Conservation (phyloP, 2,113 vertebrate genomes). For the Phrynocephalus versicolor region DNA sequence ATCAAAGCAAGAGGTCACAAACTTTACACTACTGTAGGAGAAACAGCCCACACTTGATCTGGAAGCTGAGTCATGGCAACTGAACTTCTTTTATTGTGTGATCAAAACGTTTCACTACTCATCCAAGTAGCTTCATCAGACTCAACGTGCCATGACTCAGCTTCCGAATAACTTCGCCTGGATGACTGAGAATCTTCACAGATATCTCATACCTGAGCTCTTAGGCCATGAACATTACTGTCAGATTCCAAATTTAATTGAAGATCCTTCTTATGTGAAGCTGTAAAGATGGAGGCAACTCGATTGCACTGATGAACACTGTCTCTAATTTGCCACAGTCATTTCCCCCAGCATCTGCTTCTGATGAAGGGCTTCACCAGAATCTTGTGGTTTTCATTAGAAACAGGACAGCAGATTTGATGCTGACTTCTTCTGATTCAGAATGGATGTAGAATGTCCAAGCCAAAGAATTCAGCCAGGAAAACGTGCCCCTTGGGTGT, state of each 20-base stretch:
- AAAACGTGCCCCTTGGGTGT: neutral
- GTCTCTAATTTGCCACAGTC: neutral
- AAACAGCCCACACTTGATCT: too few species aligned
- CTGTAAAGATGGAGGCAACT: neutral
- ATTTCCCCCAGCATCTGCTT: constrained; percentile 1
- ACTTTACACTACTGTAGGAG: neutral
- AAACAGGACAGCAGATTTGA: neutral
- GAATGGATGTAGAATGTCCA: constrained; percentile 1
- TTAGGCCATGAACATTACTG: neutral
- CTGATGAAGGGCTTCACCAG: neutral
- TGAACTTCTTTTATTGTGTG: too few species aligned
- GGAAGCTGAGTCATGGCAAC: too few species aligned
- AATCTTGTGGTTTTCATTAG: neutral
- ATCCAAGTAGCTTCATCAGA: too few species aligned
- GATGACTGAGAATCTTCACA: too few species aligned
- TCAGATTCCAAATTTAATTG: neutral
- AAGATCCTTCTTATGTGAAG: neutral
- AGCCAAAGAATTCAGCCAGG: neutral
- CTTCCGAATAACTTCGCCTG: too few species aligned
- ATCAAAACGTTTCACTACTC: too few species aligned
- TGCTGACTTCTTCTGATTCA: neutral
- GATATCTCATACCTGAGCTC: too few species aligned
- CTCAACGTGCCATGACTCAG: too few species aligned
- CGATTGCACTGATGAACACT: neutral
- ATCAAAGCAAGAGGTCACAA: neutral